Evolutionary conservation across 2,888 invertebrate species (phyloP), one percentile per base, ranked within the genome.

Genomic region (Thecophora atra): DNA sequence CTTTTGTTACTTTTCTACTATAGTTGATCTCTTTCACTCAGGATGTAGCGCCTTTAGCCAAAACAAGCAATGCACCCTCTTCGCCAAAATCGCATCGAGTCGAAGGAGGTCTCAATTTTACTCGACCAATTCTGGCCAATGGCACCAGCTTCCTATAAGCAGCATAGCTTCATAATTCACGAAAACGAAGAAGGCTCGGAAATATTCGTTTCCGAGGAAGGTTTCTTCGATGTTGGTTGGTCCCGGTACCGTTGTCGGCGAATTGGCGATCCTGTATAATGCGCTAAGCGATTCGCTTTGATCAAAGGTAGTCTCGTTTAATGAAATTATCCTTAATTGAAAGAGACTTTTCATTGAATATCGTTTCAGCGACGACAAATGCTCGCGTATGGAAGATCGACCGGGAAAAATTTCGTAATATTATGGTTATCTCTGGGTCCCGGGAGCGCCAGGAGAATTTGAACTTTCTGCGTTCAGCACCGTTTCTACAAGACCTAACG

Each of bases 191-290:
- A 91, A 75, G 94, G 97, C 24, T 93, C 94, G 70, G 94, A 96
- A 82, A 89, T 97, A 70, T 97, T 91, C 82, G 94, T 97, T 1
- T 94, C 95, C 0, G 93, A 94, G 77, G 91, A 92, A 76, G 98
- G 98, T 28, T 91, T 91, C 77, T 93, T 94, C 81, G 94, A 97
- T 85, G 95, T 98, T 89, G 72, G 93, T 98, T 84, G 92, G 93
- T 0, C 91, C 94, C 0, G 95, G 94, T 6, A 90, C 93, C 81
- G 91, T 95, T 75, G 90, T 98, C 88, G 98, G 98, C 1, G 98
- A 98, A 88, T 88, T 98, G 67, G 97, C 98, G 11, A 92, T 98
- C 78, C 88, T 98, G 37, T 98, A 98, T 87, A 97, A 97, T 87
- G n/a, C n/a, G 96, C 97, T 51, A 95, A 94, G 81, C 89, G 97